phyloP scores from a whole-genome alignment of 2,113 vertebrate genomes.

The Rhipidura dahli region DNA sequence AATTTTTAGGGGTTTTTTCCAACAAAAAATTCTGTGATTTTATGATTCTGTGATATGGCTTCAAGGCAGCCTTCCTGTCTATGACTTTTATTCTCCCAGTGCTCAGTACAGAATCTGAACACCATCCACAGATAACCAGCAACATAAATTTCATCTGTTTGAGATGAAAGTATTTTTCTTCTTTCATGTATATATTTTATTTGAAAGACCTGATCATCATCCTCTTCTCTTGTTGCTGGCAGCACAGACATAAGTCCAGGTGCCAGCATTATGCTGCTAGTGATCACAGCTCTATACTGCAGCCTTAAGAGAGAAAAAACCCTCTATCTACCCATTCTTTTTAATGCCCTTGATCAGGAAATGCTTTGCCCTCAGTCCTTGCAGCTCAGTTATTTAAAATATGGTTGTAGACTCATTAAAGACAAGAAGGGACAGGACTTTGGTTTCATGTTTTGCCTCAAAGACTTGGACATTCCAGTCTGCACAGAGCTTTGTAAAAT shows the following conservation, averaged over 20 bases:
- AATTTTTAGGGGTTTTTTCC: not conserved
- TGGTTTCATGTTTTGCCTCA: not conserved
- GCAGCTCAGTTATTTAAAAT: not conserved
- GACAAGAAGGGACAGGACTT: not conserved
- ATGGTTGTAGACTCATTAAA: not conserved
- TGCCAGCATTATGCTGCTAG: not conserved
- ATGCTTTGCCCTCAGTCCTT: not conserved
- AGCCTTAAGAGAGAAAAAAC: not conserved
- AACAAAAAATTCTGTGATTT: not conserved
- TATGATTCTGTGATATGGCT: not conserved
- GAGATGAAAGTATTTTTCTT: not conserved
- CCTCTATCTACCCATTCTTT: not conserved
- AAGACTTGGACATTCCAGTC: not conserved
- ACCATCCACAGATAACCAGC: not conserved
- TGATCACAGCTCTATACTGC: not conserved
- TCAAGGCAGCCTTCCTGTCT: not conserved
- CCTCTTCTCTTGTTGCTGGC: not conserved
- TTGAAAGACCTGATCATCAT: not conserved
- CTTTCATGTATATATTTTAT: not conserved
- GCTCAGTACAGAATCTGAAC: not conserved
- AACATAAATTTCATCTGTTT: not conserved
- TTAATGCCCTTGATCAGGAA: not conserved
- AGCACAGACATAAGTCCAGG: not conserved
- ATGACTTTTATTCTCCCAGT: not conserved
- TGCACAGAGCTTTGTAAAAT: constrained; percentile 1